These are phyloP conservation scores for Ameiurus melas DNA, from an alignment of 2,113 vertebrate species.

Conservation along the genomic window DNA sequence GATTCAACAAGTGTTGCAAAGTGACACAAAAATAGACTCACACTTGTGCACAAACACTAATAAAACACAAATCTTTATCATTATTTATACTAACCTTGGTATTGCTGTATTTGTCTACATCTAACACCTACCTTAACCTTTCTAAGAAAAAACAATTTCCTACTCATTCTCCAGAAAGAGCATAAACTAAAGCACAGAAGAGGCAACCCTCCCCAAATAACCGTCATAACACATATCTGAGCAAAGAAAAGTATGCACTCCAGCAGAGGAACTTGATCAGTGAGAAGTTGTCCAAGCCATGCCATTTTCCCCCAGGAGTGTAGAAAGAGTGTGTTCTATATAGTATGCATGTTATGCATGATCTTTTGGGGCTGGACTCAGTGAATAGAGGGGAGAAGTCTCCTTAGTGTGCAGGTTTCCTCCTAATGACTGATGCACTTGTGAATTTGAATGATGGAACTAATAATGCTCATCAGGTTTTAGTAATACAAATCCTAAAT, in stretches of 20 bases:
- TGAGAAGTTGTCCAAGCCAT: neutral
- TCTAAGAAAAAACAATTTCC: neutral
- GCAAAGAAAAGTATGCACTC: neutral
- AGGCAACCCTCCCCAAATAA: neutral
- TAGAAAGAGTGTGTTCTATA: neutral
- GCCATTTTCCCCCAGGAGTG: neutral
- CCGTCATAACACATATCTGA: neutral
- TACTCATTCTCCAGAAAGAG: neutral
- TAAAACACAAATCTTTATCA: neutral
- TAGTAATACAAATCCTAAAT: neutral
- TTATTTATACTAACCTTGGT: neutral
- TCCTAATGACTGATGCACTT: neutral
- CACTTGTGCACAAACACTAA: neutral
- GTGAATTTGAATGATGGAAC: neutral
- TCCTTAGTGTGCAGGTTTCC: no score
- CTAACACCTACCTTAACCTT: no score
- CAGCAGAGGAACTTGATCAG: neutral
- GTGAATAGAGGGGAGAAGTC: no score
- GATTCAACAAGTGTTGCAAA: neutral
- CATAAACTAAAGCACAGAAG: neutral
- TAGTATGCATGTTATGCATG: neutral
- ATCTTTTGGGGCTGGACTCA: neutral
- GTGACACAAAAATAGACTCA: neutral
- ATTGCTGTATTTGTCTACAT: neutral
- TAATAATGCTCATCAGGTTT: neutral